Evolutionary conservation across 2,888 invertebrate species (phyloP).

Genomic region (Flexamia atlantica): DNA sequence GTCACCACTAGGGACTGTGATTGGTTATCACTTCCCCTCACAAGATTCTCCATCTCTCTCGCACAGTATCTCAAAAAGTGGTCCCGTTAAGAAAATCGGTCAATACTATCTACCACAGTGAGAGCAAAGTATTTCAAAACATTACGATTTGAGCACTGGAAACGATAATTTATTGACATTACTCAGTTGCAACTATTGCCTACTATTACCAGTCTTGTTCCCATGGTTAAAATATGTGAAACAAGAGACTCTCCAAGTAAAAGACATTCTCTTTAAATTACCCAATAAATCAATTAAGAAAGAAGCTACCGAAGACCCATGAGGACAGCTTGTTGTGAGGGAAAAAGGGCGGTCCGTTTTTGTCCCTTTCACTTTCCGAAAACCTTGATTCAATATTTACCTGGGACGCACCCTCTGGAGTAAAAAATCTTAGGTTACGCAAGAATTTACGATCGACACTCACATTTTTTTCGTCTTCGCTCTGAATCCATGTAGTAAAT

Average conservation of each 20-base stretch:
- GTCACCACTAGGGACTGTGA: no score
- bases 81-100: no score
- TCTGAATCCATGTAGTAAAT: conserved; percentile 18
- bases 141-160: no score
- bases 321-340: neutral
- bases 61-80: no score
- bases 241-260: neutral
- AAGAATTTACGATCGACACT: conserved; percentile 32
- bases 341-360: conserved; percentile 21
- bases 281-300: conserved; percentile 22
- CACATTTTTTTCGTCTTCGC: neutral
- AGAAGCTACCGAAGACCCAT: conserved; percentile 30
- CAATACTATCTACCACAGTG: no score
- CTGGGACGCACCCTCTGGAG: neutral
- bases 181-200: no score
- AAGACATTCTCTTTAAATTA: neutral
- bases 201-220: no score
- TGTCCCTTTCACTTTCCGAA: conserved; percentile 47
- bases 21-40: no score
- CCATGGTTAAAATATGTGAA: neutral
- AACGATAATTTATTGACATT: no score
- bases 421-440: conserved; percentile 11
- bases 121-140: no score
- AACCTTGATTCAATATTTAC: conserved; percentile 20
- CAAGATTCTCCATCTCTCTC: no score